Evolutionary conservation across 2,888 invertebrate species (phyloP).

Genomic region (Perdita meconis): DNA sequence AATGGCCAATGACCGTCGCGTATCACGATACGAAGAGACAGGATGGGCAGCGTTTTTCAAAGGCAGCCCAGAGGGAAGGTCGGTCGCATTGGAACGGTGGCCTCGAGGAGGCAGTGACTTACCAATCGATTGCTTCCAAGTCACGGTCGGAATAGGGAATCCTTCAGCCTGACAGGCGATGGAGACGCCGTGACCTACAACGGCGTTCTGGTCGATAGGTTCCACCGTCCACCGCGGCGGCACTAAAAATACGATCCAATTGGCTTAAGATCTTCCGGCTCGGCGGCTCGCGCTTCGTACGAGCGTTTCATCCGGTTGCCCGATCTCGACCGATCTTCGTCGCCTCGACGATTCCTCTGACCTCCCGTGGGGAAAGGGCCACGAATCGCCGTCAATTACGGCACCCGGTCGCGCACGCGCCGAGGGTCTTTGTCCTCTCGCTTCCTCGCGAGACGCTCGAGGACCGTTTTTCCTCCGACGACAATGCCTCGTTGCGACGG

Average conservation of each 20-base stretch:
- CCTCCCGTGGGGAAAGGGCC: not conserved
- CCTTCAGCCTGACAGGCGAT: slow-evolving; percentile 91
- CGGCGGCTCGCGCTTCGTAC: slow-evolving; percentile 38
- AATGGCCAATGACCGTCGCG: slow-evolving; percentile 1
- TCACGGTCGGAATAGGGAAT: slow-evolving; percentile 88
- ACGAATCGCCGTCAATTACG: slow-evolving; percentile 36
- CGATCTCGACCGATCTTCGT: slow-evolving; percentile 34
- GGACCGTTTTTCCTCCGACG: slow-evolving; percentile 4
- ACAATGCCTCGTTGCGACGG: slow-evolving; percentile 12
- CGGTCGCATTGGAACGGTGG: slow-evolving; percentile 9
- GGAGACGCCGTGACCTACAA: slow-evolving; percentile 89
- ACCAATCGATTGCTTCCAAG: slow-evolving; percentile 86
- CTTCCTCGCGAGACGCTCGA: not conserved
- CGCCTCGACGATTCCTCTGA: slow-evolving; percentile 15
- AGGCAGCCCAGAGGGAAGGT: not conserved
- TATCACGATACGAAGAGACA: not conserved
- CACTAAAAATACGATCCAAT: slow-evolving; percentile 86
- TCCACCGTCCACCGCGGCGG: slow-evolving; percentile 91
- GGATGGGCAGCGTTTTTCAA: slow-evolving; percentile 16
- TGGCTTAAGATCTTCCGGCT: slow-evolving; percentile 68
- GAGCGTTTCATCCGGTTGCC: slow-evolving; percentile 42
- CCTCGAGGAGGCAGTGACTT: slow-evolving; percentile 69
- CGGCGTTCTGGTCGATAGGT: slow-evolving; percentile 89
- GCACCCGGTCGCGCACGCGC: not conserved
- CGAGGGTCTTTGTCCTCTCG: not conserved